A percentile compares a stretch with the other conserved stretches of the same genome.
phyloP scores from a whole-genome alignment of 2,888 invertebrate genomes.

The Coelogynopora nodosa region DNA sequence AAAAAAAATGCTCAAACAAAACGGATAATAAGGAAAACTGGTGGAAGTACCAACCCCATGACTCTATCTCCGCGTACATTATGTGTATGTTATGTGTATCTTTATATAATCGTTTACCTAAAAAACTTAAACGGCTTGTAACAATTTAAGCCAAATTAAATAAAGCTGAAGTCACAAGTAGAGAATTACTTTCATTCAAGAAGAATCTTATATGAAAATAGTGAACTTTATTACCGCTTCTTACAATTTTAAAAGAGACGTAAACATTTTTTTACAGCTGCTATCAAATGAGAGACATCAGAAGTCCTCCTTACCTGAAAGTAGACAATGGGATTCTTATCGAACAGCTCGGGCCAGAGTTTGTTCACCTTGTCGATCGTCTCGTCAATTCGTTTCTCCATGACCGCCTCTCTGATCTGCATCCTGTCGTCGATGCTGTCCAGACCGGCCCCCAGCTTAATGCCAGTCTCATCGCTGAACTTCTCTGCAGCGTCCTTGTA shows the following conservation, averaged over 20 bases:
- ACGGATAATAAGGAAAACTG: neutral
- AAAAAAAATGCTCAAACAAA: neutral
- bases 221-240: too few relatives aligned
- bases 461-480: constrained; percentile 36
- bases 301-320: too few relatives aligned
- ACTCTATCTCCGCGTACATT: neutral
- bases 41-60: neutral
- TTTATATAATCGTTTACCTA: too few relatives aligned
- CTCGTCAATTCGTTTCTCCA: constrained; percentile 34
- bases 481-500: constrained; percentile 44
- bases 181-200: too few relatives aligned
- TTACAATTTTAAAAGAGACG: too few relatives aligned
- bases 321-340: constrained; percentile 38
- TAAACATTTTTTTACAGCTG: too few relatives aligned
- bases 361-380: constrained; percentile 16
- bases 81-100: neutral
- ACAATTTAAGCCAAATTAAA: too few relatives aligned
- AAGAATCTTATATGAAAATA: too few relatives aligned
- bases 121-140: too few relatives aligned
- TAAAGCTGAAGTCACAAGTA: too few relatives aligned
- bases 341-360: constrained; percentile 41
- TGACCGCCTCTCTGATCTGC: constrained; percentile 16
- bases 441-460: neutral
- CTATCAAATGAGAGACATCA: too few relatives aligned
- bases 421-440: constrained; percentile 28